phyloP scores from a whole-genome alignment of 2,888 invertebrate genomes.

The Stomorhina lunata region DNA sequence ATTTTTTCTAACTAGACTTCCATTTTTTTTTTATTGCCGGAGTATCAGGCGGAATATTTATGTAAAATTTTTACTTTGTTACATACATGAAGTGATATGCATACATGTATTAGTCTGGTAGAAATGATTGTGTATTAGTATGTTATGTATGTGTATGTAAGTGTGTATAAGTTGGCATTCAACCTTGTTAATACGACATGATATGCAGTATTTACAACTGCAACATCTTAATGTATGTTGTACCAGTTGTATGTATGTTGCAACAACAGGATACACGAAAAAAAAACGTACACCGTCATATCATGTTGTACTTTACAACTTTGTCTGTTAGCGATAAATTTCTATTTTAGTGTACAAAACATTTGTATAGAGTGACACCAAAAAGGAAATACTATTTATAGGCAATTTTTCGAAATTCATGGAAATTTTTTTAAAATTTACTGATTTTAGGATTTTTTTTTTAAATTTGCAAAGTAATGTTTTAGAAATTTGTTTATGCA shows the following conservation, averaged over 20 bases:
- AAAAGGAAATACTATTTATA: no score
- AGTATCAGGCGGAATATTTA: slow-evolving; percentile 4
- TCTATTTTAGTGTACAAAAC: slow-evolving; percentile 31
- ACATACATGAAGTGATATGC: neutral
- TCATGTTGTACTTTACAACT: slow-evolving; percentile 63
- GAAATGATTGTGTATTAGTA: neutral
- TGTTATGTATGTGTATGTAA: neutral
- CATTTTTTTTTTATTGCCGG: slow-evolving; percentile 17
- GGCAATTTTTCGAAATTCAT: no score
- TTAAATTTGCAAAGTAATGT: no score
- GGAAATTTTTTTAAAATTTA: no score
- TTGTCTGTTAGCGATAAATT: slow-evolving; percentile 63
- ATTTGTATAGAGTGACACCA: no score
- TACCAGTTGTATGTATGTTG: no score
- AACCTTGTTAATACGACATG: slow-evolving; percentile 66
- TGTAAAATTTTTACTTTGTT: neutral
- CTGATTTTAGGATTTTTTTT: no score
- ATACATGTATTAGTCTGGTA: neutral
- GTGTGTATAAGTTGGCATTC: slow-evolving; percentile 59
- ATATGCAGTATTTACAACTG: slow-evolving; percentile 65
- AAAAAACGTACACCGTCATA: slow-evolving; percentile 56
- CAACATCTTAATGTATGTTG: slow-evolving; percentile 43
- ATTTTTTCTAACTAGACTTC: slow-evolving; percentile 24
- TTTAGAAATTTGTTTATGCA: no score
- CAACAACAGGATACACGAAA: slow-evolving; percentile 13